A percentile compares a stretch with the other conserved stretches of the same genome.
phyloP scores from a whole-genome alignment of 2,888 invertebrate genomes.

The Altica lythri region DNA sequence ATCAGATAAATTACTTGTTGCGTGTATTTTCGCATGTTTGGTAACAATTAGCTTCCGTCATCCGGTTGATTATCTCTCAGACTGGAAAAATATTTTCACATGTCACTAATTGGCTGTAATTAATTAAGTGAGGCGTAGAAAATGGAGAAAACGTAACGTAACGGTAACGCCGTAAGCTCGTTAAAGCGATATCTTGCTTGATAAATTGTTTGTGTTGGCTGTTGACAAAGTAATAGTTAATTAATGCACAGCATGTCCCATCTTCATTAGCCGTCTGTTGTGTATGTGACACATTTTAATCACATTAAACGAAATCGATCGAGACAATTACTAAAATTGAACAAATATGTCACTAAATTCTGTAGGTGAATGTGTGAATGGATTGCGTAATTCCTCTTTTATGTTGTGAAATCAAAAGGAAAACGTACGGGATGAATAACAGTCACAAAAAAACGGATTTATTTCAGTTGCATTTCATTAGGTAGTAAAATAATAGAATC shows the following conservation, averaged over 20 bases:
- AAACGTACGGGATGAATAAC: no score
- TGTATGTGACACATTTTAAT: constrained; percentile 41
- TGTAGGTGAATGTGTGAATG: neutral
- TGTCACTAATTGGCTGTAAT: constrained; percentile 34
- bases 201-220: constrained; percentile 44
- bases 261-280: constrained; percentile 34
- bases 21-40: constrained; percentile 17
- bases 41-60: constrained; percentile 17
- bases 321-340: constrained; percentile 38
- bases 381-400: neutral
- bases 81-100: constrained; percentile 30
- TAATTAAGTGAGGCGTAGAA: constrained; percentile 30
- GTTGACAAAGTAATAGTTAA: constrained; percentile 44
- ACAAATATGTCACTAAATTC: constrained; percentile 15
- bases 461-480: no score
- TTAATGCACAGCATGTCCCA: constrained; percentile 40
- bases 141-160: constrained; percentile 28
- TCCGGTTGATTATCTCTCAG: constrained; percentile 18
- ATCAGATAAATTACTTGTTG: constrained; percentile 16
- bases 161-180: constrained; percentile 24
- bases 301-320: constrained; percentile 38
- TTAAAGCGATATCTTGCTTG: constrained; percentile 38
- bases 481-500: no score
- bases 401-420: neutral
- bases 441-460: no score